Evolutionary conservation across 1,140 invertebrate genomes (phyloP), one percentile per base, ranked within the genome.

Genomic region (Hyphantria cunea): DNA sequence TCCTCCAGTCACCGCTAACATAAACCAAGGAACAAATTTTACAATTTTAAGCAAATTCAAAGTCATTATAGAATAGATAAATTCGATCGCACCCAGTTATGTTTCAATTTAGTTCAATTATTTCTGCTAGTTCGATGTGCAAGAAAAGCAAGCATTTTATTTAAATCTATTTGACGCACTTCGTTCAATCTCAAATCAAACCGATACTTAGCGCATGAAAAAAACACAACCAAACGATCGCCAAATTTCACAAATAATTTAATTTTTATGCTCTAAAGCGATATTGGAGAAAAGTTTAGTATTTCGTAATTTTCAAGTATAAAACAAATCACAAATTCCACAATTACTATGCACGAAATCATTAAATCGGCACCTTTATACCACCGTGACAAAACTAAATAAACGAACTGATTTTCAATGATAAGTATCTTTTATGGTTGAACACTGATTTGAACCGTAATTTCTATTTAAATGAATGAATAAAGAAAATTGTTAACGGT

Each of bases 351-450:
- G 55, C 45, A 45, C 55, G 39, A 58, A 58, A 58, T 58, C 55
- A 33, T 39, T 58, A 58, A 56, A 41, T 37, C 54, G 54, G 34
- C 34, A 58, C 44, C 39, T 49, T 58, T 15, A n/a, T 39, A 33
- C 12, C 13, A 49, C 45, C 55, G 55, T 48, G 15, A 49, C 55
- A 14, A 58, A 58, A 48, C 14, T 17, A 58, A 58, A 49, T 45
- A 48, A 58, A 58, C 48, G 55, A 32, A 58, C n/a, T 41, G 53
- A 49, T 47, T 58, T 58, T 58, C 55, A 58, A 49, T 58, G 55
- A 45, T 12, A 49, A 32, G 42, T 44, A 39, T 58, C 55, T 13
- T 47, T 48, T 45, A 48, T 58, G 55, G 14, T 58, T 58, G 47
- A 49, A 58, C 45, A 48, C 33, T 58, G 34, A 49, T 58, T 58